Base-by-base conservation (phyloP, 2,888 invertebrate species). In the Cerceris rybyensis region DNA sequence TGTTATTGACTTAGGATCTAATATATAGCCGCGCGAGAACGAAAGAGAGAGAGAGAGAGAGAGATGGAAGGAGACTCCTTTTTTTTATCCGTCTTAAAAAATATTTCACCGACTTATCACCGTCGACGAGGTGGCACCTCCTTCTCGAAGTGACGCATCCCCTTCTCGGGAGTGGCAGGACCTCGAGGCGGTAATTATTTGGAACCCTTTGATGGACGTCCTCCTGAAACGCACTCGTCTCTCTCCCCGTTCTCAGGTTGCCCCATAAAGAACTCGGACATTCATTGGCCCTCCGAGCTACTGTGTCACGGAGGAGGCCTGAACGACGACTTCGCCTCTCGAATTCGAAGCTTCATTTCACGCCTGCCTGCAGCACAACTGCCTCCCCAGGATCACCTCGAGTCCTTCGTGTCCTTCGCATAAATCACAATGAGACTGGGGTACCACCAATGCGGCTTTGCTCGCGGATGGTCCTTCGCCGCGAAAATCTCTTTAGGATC, bases 181-280 rank as follows among this genome's bases (percentile, higher is more conserved):
- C 68, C 41, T 50, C 39, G 9, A 67, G 81, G 83, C 89, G 88
- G 88, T 89, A 84, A 89, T 91, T 91, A 89, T 86, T 85, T 74
- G 87, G 89, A 90, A 91, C 91, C 90, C 91, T 92, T 91, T 91
- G 91, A 90, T 90, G 89, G 82, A 86, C 88, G 86, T 88, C 88
- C 89, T 89, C 83, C 80, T 66, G 72, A 60, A 66, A 67, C 69
- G 64, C 76, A 78, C 78, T 81, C 83, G 74, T 75, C 82, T 77
- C 82, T 58, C 82, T 77, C 82, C 55, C 50, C 65, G 75, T 88
- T 90, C 84, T 91, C 89, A 75, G 78, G 82, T 91, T 91, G 88
- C 90, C 77, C 83, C 91, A 87, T 91, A 91, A 91, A 91, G 87
- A 84, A 88, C 80, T 81, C 83, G 85, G 86, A 84, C 85, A 84